These are phyloP conservation scores for Limanda limanda DNA, from an alignment of 2,113 vertebrate species.

Conservation along the genomic window DNA sequence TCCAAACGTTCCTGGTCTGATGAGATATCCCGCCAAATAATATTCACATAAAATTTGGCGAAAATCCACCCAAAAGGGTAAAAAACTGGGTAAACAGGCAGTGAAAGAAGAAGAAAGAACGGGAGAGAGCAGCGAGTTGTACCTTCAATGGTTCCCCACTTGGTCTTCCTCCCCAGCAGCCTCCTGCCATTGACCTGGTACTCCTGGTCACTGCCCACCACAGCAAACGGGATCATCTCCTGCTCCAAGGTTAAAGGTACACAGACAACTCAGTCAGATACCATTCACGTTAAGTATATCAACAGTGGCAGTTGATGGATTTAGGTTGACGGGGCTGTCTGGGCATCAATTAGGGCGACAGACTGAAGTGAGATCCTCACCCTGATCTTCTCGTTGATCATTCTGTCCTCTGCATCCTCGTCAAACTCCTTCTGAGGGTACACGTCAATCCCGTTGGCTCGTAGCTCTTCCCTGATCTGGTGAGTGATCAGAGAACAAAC, in stretches of 20 bases:
- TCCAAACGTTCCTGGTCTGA: too few relatives aligned
- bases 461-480: slow-evolving; percentile 95
- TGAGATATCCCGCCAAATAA: too few relatives aligned
- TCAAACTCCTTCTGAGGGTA: slow-evolving; percentile 99
- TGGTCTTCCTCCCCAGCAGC: slow-evolving; percentile 97
- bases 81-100: too few relatives aligned
- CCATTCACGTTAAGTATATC: background rate
- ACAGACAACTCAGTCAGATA: slow-evolving; percentile 17
- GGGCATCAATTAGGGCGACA: background rate
- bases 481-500: slow-evolving; percentile 8
- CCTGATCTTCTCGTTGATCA: slow-evolving; percentile 97
- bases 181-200: slow-evolving; percentile 97
- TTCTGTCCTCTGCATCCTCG: slow-evolving; percentile 93
- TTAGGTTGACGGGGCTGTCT: background rate
- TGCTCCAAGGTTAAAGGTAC: slow-evolving; percentile 55
- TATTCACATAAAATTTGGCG: too few relatives aligned
- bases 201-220: slow-evolving; percentile 98
- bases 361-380: slow-evolving; percentile 75
- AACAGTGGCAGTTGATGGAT: background rate
- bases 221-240: slow-evolving; percentile 99
- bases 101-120: background rate
- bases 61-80: too few relatives aligned
- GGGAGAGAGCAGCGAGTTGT: slow-evolving; percentile 15
- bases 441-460: slow-evolving; percentile 93
- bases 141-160: slow-evolving; percentile 99